A percentile compares a stretch with the other conserved stretches of the same genome.
phyloP scores from a whole-genome alignment of 1,140 invertebrate genomes.

The Caenorhabditis latens region DNA sequence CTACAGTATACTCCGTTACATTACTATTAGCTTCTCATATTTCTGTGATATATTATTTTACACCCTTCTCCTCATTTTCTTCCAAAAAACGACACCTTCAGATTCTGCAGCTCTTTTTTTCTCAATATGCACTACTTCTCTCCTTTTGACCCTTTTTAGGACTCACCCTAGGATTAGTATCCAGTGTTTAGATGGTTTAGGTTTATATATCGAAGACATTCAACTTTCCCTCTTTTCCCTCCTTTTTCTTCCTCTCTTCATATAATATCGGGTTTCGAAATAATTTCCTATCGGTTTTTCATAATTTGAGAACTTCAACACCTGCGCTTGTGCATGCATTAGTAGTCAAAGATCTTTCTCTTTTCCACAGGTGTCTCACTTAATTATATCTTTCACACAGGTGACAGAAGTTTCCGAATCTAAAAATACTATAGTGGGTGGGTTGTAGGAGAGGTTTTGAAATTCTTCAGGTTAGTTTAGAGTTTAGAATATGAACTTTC shows the following conservation, averaged over 20 bases:
- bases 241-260: background rate
- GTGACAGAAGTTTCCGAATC: background rate
- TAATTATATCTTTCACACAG: conserved; percentile 11
- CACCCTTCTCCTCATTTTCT: background rate
- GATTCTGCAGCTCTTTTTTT: background rate
- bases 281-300: conserved; percentile 21
- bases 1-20: background rate
- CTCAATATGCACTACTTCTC: no score
- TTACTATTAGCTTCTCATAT: conserved; percentile 13
- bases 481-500: no score
- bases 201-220: no score
- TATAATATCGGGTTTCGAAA: conserved; percentile 49
- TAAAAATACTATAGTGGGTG: background rate
- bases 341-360: background rate
- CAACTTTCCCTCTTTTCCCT: background rate
- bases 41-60: conserved; percentile 24
- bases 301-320: conserved; percentile 56
- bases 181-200: conserved; percentile 18
- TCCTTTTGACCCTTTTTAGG: background rate
- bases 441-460: no score
- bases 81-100: background rate
- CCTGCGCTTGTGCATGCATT: conserved; percentile 34
- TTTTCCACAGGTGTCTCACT: background rate
- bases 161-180: background rate
- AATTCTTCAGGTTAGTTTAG: no score